Base-by-base conservation (phyloP, 2,113 vertebrate genomes). In the Tylochromis polylepis region DNA sequence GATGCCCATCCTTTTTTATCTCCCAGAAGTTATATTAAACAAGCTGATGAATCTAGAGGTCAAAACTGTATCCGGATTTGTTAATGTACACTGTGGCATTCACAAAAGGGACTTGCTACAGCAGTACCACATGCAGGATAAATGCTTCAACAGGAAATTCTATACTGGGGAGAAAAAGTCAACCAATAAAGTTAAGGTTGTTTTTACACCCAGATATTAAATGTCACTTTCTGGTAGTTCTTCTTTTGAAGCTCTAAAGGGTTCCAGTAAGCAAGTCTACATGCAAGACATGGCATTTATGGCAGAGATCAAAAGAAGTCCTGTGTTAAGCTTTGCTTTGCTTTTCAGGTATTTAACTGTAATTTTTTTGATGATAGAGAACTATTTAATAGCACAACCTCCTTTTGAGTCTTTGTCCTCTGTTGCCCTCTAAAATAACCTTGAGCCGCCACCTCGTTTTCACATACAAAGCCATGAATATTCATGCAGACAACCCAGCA, bases 391-490 rank as follows among this genome's bases (percentile, higher is more conserved):
- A 89, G 75, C 77, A 38, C 59, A 85, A 46, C 84, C 18, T 12
- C 27, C 56, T 84, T 56, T 57, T 65, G 55, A 80, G 77, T 8
- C 49, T 56, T 56, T 88, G 88, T 91, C 89, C 87, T 89, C 46
- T 31, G 75, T 43, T 92, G 87, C 57, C 91, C 91, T 89, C 87
- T 77, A 81, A 86, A 87, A 75, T 81, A 85, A 92, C 93, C 95
- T 92, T 90, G 88, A 91, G 46, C 70, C 10, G 55, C 46, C 67
- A 67, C 77, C 60, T 67, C 60, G 86, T 79, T 82, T 57, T 81
- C 75, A 2, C 36, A 78, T 67, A 85, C 70, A 86, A 81, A 80
- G 34, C 51, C 58, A 27, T 95, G 94, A 94, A 95, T 95, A 95
- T 95, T 94, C 92, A 95, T 96, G 87, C 67, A 16, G 81, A 80